Evolutionary conservation across 2,113 vertebrate genomes (phyloP).

Genomic region (Indicator indicator): DNA sequence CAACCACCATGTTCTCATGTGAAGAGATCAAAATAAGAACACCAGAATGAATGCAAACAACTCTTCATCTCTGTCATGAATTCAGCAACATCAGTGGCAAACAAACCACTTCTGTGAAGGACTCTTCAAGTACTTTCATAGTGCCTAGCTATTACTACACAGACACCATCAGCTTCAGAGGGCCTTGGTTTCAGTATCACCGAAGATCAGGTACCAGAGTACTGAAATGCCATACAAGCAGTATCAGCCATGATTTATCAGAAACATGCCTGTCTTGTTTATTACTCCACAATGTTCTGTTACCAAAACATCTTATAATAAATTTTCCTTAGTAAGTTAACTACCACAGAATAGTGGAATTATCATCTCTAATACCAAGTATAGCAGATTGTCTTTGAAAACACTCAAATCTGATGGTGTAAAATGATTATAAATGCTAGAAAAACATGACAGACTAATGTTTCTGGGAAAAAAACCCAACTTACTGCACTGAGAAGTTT

Average conservation of each 20-base stretch:
- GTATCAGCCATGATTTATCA: not conserved
- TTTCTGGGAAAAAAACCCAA: not conserved
- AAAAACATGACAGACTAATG: not conserved
- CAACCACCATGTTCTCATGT: not conserved
- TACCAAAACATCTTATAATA: not conserved
- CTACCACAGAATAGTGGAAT: not conserved
- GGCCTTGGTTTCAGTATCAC: not conserved
- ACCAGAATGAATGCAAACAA: not conserved
- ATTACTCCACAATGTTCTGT: not conserved
- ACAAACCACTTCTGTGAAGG: not conserved
- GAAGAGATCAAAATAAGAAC: not conserved
- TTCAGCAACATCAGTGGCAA: not conserved
- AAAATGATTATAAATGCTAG: not conserved
- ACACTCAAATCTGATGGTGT: not conserved
- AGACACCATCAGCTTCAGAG: not conserved
- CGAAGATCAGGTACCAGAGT: not conserved
- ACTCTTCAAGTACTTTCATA: not conserved
- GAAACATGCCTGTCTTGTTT: not conserved
- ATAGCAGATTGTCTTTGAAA: not conserved
- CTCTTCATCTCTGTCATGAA: not conserved
- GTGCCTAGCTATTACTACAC: not conserved
- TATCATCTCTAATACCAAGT: not conserved
- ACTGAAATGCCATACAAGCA: not conserved
- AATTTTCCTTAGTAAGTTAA: not conserved
- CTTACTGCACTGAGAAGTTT: not conserved